Base-by-base conservation (phyloP, 2,797 vertebrate species). In the Lemur catta region DNA sequence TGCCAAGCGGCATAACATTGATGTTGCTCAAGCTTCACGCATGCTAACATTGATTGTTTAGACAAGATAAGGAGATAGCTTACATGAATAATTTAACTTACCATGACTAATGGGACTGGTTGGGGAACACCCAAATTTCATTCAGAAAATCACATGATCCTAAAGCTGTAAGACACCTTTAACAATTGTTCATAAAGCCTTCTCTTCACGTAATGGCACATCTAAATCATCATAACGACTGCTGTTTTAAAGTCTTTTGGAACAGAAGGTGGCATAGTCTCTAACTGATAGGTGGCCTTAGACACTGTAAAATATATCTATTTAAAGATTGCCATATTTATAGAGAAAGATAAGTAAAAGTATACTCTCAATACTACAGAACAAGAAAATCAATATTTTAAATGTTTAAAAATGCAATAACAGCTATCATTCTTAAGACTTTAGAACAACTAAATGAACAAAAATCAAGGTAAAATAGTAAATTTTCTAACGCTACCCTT, bases 171-270 rank as follows among this genome's bases (percentile, higher is more conserved):
- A 91, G 67, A 78, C 79, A 81, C 7, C n/a, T n/a, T 46, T 38
- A 76, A 55, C 0, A 0, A 72, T 87, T 75, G 48, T 18, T 85
- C 63, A 78, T 1, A 30, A 14, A 33, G 6, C 20, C 65, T 84
- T 89, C 55, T 72, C 55, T 85, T 76, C 43, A 63, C 1, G 14
- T 41, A 80, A 76, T 1, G 20, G 24, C 38, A 6, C 48, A 15
- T 41, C 35, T 93, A 91, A 94, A 96, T 96, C 92, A 94, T 24
- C 43, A 35, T 52, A 90, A 93, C 89, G 69, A 69, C 41, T 50
- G 18, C 78, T 15, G 79, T 67, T 61, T 78, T 59, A 72, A 87
- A 84, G 48, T 63, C 84, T 87, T 95, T 72, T 50, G 74, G 67
- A 93, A 93, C 24, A 72, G 65, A 84, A 93, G 63, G 67, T 91